Conservation (phyloP, 2,797 vertebrate genomes). For the Peromyscus eremicus region DNA sequence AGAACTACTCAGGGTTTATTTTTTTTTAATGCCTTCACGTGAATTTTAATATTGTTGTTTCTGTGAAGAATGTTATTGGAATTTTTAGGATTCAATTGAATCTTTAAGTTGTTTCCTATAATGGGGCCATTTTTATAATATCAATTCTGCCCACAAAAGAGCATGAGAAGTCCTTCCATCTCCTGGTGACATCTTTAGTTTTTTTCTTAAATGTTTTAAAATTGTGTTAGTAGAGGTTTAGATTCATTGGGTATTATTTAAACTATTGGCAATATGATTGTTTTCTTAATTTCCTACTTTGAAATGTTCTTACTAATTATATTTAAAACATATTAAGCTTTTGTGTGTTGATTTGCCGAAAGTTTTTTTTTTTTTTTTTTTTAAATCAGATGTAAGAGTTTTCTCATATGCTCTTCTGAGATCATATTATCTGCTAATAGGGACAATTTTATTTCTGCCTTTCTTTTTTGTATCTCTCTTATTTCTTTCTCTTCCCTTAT, state of each 20-base stretch:
- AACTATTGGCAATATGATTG: background rate
- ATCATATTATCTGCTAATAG: background rate
- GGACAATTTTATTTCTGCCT: background rate
- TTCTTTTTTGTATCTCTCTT: background rate
- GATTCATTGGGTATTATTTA: background rate
- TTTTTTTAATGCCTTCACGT: background rate
- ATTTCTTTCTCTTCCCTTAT: background rate
- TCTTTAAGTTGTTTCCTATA: background rate
- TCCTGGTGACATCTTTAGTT: background rate
- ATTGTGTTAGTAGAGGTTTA: background rate
- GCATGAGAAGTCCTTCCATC: background rate
- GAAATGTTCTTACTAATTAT: too few species aligned
- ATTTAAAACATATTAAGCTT: background rate
- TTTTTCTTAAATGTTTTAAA: background rate
- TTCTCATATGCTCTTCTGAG: background rate
- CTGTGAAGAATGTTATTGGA: background rate
- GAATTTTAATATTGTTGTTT: background rate
- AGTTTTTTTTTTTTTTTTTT: background rate
- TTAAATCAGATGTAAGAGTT: background rate
- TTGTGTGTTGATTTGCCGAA: background rate
- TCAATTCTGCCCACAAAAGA: background rate
- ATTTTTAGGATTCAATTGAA: background rate
- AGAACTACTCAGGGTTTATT: background rate
- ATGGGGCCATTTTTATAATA: background rate
- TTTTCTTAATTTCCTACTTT: background rate